phyloP scores from a whole-genome alignment of 2,797 vertebrate species.

The Sphenopsis melanotis region DNA sequence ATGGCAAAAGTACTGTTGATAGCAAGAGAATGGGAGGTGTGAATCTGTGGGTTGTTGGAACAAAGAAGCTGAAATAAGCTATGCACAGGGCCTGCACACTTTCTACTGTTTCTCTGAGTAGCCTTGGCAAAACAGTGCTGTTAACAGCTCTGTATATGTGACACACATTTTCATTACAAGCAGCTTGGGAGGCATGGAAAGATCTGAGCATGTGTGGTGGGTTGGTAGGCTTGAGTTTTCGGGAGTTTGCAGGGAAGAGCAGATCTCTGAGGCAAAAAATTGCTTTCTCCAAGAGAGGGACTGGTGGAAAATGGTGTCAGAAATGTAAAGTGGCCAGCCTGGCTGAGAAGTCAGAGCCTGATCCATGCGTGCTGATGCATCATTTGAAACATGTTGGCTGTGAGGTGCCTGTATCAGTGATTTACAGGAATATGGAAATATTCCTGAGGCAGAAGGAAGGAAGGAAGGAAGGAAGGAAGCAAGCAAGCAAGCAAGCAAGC shows the following conservation, averaged over 20 bases:
- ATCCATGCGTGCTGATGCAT: not conserved
- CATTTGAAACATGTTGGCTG: not conserved
- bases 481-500: no score
- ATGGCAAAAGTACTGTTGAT: constrained; percentile 6
- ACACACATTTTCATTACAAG: not conserved
- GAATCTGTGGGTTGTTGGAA: not conserved
- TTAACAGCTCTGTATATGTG: not conserved
- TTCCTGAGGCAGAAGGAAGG: not conserved
- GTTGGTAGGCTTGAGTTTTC: not conserved
- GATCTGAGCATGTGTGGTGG: not conserved
- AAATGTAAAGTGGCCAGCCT: not conserved
- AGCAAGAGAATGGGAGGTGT: not conserved
- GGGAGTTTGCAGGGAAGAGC: not conserved
- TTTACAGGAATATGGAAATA: not conserved
- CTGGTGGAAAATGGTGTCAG: not conserved
- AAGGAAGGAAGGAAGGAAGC: no score
- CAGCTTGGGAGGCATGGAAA: not conserved
- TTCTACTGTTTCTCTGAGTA: not conserved
- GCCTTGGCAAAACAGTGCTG: not conserved
- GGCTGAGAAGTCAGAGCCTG: not conserved
- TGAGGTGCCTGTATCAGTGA: not conserved
- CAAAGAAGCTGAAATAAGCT: constrained; percentile 8
- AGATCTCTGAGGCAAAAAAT: not conserved
- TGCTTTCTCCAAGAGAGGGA: not conserved
- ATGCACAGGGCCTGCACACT: not conserved